Percentiles rank a stretch among this genome's conserved stretches.
Conservation (phyloP, 2,113 vertebrate genomes). For the Progne subis region DNA sequence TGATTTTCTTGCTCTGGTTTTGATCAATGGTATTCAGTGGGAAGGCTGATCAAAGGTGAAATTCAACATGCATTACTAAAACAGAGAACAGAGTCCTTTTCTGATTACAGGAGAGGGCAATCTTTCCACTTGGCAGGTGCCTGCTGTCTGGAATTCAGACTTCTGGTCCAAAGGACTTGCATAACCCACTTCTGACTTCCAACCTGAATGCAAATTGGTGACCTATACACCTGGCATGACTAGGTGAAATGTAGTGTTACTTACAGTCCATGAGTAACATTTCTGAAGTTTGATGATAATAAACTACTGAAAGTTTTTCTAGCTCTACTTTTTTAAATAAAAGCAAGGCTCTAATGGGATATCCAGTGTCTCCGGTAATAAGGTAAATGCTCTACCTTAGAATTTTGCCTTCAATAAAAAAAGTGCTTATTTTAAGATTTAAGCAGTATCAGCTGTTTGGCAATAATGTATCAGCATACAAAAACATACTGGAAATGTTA, state of each 20-base stretch:
- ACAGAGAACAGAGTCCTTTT: conserved; percentile 38
- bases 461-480: not conserved
- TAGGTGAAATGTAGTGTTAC: not conserved
- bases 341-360: not conserved
- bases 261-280: not conserved
- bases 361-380: not conserved
- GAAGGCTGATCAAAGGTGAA: conserved; percentile 47
- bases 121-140: not conserved
- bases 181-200: not conserved
- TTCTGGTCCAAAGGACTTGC: not conserved
- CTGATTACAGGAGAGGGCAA: not conserved
- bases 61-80: not conserved
- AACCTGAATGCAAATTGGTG: not conserved
- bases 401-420: not conserved
- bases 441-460: not conserved
- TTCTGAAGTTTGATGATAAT: not conserved
- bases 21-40: not conserved
- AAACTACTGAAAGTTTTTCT: not conserved
- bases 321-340: not conserved
- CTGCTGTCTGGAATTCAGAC: conserved; percentile 26
- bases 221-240: not conserved
- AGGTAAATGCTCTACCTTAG: not conserved
- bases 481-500: not conserved
- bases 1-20: not conserved
- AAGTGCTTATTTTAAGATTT: not conserved